Conservation (phyloP, 2,888 invertebrate genomes). For the Tenthredo distinguenda region DNA sequence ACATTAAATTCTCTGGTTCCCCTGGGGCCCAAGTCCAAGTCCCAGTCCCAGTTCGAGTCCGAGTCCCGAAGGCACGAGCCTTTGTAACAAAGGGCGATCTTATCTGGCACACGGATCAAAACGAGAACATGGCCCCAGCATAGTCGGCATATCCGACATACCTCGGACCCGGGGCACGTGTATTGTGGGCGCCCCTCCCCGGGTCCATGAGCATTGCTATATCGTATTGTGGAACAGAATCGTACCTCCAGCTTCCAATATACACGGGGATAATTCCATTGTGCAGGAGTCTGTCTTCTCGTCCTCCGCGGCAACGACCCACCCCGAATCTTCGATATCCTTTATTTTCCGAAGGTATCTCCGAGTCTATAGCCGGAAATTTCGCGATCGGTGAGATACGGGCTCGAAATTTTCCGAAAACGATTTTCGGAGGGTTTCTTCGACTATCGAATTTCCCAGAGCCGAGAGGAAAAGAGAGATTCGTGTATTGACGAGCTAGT, state of each 20-base stretch:
- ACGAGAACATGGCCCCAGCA: conserved; percentile 76
- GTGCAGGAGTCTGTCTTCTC: conserved; percentile 65
- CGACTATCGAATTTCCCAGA: not conserved
- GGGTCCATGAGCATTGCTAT: conserved; percentile 6
- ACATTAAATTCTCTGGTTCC: conserved; percentile 31
- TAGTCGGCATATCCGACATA: conserved; percentile 76
- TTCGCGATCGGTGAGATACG: not conserved
- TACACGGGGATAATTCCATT: conserved; percentile 71
- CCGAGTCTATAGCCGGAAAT: not conserved
- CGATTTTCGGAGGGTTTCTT: not conserved
- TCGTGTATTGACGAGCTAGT: conserved; percentile 37
- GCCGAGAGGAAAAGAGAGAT: not conserved
- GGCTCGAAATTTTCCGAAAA: not conserved
- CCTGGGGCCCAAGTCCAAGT: conserved; percentile 7
- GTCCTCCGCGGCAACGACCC: not conserved
- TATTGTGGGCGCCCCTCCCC: conserved; percentile 57
- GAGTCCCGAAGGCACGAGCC: conserved; percentile 74
- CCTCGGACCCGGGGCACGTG: conserved; percentile 65
- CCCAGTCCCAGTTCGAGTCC: conserved; percentile 39
- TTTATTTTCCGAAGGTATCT: not conserved
- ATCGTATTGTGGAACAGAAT: conserved; percentile 8
- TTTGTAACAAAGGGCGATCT: conserved; percentile 76
- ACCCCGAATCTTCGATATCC: not conserved
- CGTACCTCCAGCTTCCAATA: conserved; percentile 64
- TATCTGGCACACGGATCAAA: conserved; percentile 76